These are phyloP conservation scores for Bradypodion ventrale DNA, from an alignment of 2,797 vertebrate genomes.

Conservation along the genomic window DNA sequence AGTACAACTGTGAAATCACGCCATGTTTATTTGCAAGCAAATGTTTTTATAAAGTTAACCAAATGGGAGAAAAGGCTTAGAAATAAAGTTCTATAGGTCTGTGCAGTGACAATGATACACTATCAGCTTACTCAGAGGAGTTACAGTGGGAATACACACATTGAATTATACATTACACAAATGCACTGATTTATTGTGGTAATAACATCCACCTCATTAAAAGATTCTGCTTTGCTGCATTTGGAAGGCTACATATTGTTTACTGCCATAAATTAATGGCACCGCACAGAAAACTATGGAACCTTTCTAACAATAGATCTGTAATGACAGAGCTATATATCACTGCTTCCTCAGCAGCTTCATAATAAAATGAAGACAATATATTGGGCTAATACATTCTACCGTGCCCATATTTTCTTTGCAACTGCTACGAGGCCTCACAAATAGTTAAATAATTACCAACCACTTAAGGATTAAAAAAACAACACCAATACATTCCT, in stretches of 20 bases:
- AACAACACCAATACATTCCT: background rate
- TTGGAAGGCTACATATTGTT: slow-evolving; percentile 90
- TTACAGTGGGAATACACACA: slow-evolving; percentile 98
- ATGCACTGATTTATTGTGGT: slow-evolving; percentile 99
- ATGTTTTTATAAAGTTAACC: slow-evolving; percentile 66
- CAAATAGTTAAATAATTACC: slow-evolving; percentile 70
- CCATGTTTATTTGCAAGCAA: slow-evolving; percentile 80
- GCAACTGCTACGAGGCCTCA: slow-evolving; percentile 78
- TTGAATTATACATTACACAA: slow-evolving; percentile 99
- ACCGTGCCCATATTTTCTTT: slow-evolving; percentile 84
- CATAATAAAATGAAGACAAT: slow-evolving; percentile 88
- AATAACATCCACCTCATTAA: slow-evolving; percentile 99
- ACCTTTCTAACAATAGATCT: slow-evolving; percentile 87
- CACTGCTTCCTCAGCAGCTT: slow-evolving; percentile 82
- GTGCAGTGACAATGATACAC: slow-evolving; percentile 95
- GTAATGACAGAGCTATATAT: slow-evolving; percentile 90
- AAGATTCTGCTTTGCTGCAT: slow-evolving; percentile 89
- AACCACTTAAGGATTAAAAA: background rate
- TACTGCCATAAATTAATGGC: slow-evolving; percentile 97
- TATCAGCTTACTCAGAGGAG: slow-evolving; percentile 93
- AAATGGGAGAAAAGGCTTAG: slow-evolving; percentile 77
- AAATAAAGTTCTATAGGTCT: slow-evolving; percentile 66
- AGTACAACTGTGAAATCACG: slow-evolving; percentile 76
- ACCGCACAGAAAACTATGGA: slow-evolving; percentile 83
- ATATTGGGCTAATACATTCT: slow-evolving; percentile 92